Evolutionary conservation across 2,113 vertebrate genomes (phyloP).

Genomic region (Hucho hucho): DNA sequence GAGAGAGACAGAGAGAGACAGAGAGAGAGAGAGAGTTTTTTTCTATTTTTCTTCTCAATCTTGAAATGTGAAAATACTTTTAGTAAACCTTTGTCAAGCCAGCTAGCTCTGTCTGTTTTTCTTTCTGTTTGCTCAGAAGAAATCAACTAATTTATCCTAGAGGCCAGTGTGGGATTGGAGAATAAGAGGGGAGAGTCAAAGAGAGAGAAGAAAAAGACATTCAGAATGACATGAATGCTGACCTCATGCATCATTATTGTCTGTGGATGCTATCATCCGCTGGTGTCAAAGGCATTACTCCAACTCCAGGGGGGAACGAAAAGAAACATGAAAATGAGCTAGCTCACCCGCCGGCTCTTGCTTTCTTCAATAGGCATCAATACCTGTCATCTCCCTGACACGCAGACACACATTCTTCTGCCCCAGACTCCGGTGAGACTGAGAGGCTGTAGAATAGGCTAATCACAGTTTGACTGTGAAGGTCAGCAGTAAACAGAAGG

Average conservation of each 20-base stretch:
- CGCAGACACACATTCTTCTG: not conserved
- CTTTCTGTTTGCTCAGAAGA: conserved; percentile 8
- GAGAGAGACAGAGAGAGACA: no score
- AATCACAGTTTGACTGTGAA: not conserved
- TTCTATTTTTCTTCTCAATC: conserved; percentile 36
- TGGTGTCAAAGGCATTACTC: not conserved
- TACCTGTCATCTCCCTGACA: not conserved
- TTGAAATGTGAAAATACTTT: conserved; percentile 41
- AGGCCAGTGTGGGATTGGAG: not conserved
- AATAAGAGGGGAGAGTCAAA: conserved; percentile 16
- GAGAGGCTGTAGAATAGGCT: not conserved
- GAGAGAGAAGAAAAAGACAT: conserved; percentile 10
- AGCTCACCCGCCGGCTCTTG: not conserved
- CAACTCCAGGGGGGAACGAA: not conserved
- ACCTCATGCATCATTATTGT: conserved; percentile 6
- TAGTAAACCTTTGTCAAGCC: conserved; percentile 42
- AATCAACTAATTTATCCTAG: not conserved
- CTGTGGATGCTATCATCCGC: not conserved
- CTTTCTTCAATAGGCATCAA: not conserved
- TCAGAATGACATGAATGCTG: conserved; percentile 1
- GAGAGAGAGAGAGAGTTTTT: conserved; percentile 13
- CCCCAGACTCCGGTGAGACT: not conserved
- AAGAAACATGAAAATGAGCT: not conserved
- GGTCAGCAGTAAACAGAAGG: not conserved
- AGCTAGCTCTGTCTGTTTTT: conserved; percentile 19